Base-by-base conservation (phyloP, 1,140 invertebrate species). In the Coptotermes formosanus region DNA sequence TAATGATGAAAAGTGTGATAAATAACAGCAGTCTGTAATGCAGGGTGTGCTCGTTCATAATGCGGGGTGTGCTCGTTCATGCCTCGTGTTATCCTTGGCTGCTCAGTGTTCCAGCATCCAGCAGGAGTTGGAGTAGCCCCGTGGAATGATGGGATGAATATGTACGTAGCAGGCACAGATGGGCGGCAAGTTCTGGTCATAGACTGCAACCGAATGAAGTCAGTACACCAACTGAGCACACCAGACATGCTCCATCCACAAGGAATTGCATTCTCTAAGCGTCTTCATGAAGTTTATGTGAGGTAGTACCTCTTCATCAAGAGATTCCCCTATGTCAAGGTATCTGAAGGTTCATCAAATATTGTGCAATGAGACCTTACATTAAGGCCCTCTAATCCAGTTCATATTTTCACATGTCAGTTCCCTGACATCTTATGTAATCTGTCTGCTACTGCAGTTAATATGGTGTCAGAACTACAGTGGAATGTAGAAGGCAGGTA, bases 231-330 rank as follows among this genome's bases (percentile, higher is more conserved):
- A 52, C 88, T 94, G 84, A 89, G 90, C 88, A 92, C 90, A 88
- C 90, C 89, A n/a, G 92, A 92, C 85, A 95, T 92, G 93, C 90
- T 95, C 82, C 95, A 94, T 87, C 93, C 95, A 19, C 93, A 94
- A 3, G 94, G 94, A 45, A 92, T 96, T 38, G 93, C 94, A 8
- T 95, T 95, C 87, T 93, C 93, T 87, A 91, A 92, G 84, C 90
- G 91, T 48, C 90, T 92, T 3, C 92, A 93, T 55, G 93, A 94
- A 88, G 92, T 96, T 82, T 94, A 93, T 88, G 92, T 96, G 32
- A 89, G 93, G 93, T 91, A 87, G n/a, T 83, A 16, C 38, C 38
- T 52, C n/a, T 44, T 32, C 83, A 83, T 12, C 3, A 38, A 38
- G 11, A 48, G 48, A n/a, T n/a, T n/a, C n/a, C n/a, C n/a, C n/a